Evolutionary conservation across 1,140 invertebrate species (phyloP).

Genomic region (Tyrophagus putrescentiae): DNA sequence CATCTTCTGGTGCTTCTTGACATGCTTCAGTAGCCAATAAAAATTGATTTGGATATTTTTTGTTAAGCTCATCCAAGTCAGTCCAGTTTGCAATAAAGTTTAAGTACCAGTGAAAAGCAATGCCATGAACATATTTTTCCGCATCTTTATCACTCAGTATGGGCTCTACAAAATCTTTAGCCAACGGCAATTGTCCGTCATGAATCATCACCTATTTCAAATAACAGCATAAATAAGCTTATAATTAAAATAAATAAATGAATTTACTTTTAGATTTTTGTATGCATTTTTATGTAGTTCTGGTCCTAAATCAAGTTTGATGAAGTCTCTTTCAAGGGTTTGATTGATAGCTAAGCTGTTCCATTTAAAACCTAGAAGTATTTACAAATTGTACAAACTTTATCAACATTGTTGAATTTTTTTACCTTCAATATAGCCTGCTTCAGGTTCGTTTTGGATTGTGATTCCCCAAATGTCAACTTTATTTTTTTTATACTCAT

Average conservation of each 20-base stretch:
- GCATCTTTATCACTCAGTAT: slow-evolving; percentile 29
- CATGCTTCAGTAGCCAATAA: slow-evolving; percentile 61
- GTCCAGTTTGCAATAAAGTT: slow-evolving; percentile 9
- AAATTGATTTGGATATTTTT: slow-evolving; percentile 49
- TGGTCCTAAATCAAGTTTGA: slow-evolving; percentile 32
- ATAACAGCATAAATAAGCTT: no score
- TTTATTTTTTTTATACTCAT: slow-evolving; percentile 5
- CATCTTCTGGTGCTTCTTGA: slow-evolving; percentile 25
- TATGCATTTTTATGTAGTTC: slow-evolving; percentile 26
- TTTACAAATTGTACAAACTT: no score
- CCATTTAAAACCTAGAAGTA: no score
- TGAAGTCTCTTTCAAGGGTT: slow-evolving; percentile 32
- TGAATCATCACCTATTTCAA: slow-evolving; percentile 32
- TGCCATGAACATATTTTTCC: slow-evolving; percentile 21
- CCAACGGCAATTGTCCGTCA: slow-evolving; percentile 30
- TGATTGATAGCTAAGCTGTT: slow-evolving; percentile 37
- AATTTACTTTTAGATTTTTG: slow-evolving; percentile 23
- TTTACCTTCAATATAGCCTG: no score
- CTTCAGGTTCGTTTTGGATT: slow-evolving; percentile 39
- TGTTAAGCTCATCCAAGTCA: slow-evolving; percentile 41
- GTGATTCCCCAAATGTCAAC: slow-evolving; percentile 36
- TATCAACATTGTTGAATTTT: no score
- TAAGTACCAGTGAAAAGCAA: slow-evolving; percentile 53
- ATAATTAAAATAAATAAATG: no score
- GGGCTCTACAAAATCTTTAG: slow-evolving; percentile 29